Evolutionary conservation across 2,113 vertebrate species (phyloP), one percentile per base, ranked within the genome.

Genomic region (Piprites chloris): DNA sequence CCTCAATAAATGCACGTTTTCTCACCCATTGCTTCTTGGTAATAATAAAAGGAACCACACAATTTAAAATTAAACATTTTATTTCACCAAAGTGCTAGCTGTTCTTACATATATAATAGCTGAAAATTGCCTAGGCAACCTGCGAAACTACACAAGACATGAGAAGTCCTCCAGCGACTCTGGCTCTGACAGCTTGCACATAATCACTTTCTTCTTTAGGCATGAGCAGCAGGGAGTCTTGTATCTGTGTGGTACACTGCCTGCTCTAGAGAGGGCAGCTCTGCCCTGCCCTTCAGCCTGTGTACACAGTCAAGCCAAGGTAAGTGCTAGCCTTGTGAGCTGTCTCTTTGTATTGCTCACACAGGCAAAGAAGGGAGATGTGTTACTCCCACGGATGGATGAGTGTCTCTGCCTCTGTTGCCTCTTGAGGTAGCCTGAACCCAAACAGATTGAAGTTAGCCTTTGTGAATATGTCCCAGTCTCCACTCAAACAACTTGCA

Each of bases 91-190:
- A 56, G 15, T 22, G 28, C 65, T 50, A 59, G 77, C 42, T 94
- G 26, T 78, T 87, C 81, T 77, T 80, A 77, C 27, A 66, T 41
- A 71, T 56, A 28, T 56, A 65, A 79, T 69, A 73, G 80, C 1
- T 91, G 46, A 72, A 87, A 82, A 90, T 91, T 82, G 47, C 90
- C 74, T 85, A 71, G 92, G 85, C 81, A 93, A 95, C 81, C 42
- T 81, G 46, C 27, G 12, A 61, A 81, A 28, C 37, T 79, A 13
- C 22, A 20, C 9, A 18, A 74, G 52, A 35, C n/a, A 74, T 18
- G 23, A 92, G 62, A 77, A 65, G 6, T 49, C 14, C 50, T 85
- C 56, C 41, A 39, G 47, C 20, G 5, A 67, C 22, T 27, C 30
- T 49, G 33, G 26, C 22, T 85, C 39, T 32, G 49, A 32, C 41